Evolutionary conservation across 1,140 invertebrate genomes (phyloP), one percentile per base, ranked within the genome.

Genomic region (Ctenoplectra terminalis): DNA sequence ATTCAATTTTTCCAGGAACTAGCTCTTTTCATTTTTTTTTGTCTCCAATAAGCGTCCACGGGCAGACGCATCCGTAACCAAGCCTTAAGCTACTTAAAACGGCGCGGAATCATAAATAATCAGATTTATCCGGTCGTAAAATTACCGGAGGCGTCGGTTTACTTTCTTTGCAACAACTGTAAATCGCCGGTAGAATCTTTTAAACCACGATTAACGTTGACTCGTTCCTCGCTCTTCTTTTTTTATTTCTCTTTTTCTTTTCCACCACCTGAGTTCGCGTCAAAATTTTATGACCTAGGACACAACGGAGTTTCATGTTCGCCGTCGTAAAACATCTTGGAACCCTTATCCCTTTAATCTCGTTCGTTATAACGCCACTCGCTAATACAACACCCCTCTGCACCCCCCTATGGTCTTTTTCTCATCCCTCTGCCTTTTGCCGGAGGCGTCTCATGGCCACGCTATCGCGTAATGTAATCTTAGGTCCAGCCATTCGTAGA

Each of bases 401-500:
- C 48, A 8, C 31, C 23, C 46, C 11, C 1, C 6, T 15, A 2
- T 13, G 9, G 1, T 66, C 58, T 72, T 60, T 83, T 37, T 72
- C 69, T 75, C 71, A 34, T 86, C 54, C 66, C 80, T 72, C 52
- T 29, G 52, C 48, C 60, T 60, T 26, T 15, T 1, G 34, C 67
- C 66, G 1, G 69, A 72, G 73, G 81, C 82, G 81, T 81, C 71
- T 82, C 77, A 48, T 67, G 40, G 29, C 73, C 52, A 40, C 23
- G 54, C 23, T 87, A 86, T 87, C 86, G 56, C 52, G 31, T 77
- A 87, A 87, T 83, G 86, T 87, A 87, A 87, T 87, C 85, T 87
- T 40, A 69, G 73, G 74, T 83, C 69, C 86, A 50, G 70, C 86
- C 75, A 84, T 87, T 87, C 86, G 73, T 84, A 87, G 85, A 87